These are phyloP conservation scores for Leptonema lineaticorne DNA, from an alignment of 1,140 invertebrate species.

Conservation along the genomic window DNA sequence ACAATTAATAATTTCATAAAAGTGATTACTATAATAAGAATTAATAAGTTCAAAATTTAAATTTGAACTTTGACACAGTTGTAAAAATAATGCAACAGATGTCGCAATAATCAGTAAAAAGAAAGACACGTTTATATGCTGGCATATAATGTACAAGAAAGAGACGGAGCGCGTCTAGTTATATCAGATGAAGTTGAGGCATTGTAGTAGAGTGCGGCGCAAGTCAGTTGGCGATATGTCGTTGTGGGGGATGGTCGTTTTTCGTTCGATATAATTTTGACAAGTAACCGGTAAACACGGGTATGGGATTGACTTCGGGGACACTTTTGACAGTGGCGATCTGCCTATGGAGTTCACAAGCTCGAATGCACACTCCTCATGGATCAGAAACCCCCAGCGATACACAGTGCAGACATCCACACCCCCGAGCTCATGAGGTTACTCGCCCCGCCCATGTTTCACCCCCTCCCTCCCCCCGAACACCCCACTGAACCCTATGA, in stretches of 20 bases:
- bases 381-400: background rate
- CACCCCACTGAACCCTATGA: background rate
- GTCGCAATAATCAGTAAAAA: background rate
- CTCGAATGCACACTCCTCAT: background rate
- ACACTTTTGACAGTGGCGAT: background rate
- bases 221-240: slow-evolving; percentile 8
- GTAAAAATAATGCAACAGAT: background rate
- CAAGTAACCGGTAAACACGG: background rate
- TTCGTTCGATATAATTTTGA: background rate
- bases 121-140: background rate
- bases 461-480: background rate
- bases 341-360: background rate
- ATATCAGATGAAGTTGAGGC: too few species aligned
- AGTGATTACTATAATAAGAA: background rate
- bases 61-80: background rate
- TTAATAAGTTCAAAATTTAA: background rate
- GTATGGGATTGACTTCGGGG: background rate
- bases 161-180: background rate
- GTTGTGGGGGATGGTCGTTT: background rate
- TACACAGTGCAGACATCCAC: background rate
- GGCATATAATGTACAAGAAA: background rate
- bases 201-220: background rate
- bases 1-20: too few species aligned
- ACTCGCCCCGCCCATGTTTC: background rate
- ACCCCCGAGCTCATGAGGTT: slow-evolving; percentile 18